Percentiles rank a stretch among this genome's conserved stretches.
phyloP scores from a whole-genome alignment of 2,113 vertebrate genomes.

The Recurvirostra avosetta region DNA sequence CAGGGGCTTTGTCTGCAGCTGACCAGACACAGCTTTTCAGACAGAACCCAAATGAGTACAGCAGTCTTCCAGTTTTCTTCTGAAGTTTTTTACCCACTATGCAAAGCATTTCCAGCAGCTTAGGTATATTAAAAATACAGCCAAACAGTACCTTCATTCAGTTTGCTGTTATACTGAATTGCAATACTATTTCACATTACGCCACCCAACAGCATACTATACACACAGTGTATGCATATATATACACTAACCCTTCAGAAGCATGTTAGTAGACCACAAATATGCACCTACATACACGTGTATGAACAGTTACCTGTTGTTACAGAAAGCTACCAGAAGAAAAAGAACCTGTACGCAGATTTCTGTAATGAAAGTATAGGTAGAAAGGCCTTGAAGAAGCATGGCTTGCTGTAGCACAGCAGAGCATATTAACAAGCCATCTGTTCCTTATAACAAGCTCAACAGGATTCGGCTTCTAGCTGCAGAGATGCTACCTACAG shows the following conservation, averaged over 20 bases:
- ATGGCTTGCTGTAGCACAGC: background rate
- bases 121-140: background rate
- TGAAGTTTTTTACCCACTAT: background rate
- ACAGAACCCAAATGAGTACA: background rate
- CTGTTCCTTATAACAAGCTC: slow-evolving; percentile 49
- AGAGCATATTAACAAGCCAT: slow-evolving; percentile 42
- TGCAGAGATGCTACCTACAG: slow-evolving; percentile 44
- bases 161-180: background rate
- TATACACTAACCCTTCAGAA: background rate
- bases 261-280: background rate
- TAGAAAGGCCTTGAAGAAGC: background rate
- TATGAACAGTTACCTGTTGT: background rate
- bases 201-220: background rate
- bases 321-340: background rate
- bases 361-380: background rate
- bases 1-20: background rate
- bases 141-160: slow-evolving; percentile 35
- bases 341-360: background rate
- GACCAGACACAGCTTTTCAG: background rate
- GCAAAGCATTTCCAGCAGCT: background rate
- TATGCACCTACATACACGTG: background rate
- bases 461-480: slow-evolving; percentile 48
- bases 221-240: background rate
- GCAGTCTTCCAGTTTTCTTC: background rate
- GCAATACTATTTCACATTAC: background rate